Evolutionary conservation across 2,113 vertebrate genomes (phyloP), one percentile per base, ranked within the genome.

Genomic region (Grammatotria lemairii): DNA sequence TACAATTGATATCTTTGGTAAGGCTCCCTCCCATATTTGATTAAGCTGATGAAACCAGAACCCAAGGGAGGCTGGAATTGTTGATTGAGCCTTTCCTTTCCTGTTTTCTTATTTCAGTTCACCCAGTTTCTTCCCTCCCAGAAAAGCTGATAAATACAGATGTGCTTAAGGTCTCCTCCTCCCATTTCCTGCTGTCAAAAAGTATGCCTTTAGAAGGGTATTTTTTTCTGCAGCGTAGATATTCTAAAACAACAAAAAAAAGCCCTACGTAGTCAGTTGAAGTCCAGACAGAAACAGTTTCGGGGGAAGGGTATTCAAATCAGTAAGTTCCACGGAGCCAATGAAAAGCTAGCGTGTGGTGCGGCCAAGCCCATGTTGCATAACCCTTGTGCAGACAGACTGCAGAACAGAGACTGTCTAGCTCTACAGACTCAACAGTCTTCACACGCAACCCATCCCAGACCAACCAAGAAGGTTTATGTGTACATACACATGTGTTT

Each of bases 311-410:
- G 9, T 78, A 92, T 94, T 91, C 53, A 94, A 94, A 94, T 94
- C 14, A 75, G 49, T 9, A 5, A 42, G 17, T 35, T 63, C 49
- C 35, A 23, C 12, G 6, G 7, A 91, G 83, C 93, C 92, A 95
- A 92, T 94, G 84, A 91, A 88, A 87, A 47, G 8, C 26, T 4
- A 82, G 80, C 85, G 6, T 88, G 81, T 35, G 60, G 75, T 45
- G 75, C 21, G 49, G 85, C 80, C 78, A 26, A 73, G 63, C 35
- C 49, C 70, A 57, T 49, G 87, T 96, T 96, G 79, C 91, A 88
- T 95, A 96, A 96, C 80, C 83, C 54, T 8, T 28, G 78, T 80
- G 78, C 78, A 93, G 92, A 95, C 90, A 63, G 89, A 87, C 88
- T 65, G 45, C 81, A 85, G 90, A 92, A 87, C 84, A 85, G 81